Evolutionary conservation across 2,797 vertebrate genomes (phyloP), one percentile per base, ranked within the genome.

Genomic region (Dendrocincla tyrannina): DNA sequence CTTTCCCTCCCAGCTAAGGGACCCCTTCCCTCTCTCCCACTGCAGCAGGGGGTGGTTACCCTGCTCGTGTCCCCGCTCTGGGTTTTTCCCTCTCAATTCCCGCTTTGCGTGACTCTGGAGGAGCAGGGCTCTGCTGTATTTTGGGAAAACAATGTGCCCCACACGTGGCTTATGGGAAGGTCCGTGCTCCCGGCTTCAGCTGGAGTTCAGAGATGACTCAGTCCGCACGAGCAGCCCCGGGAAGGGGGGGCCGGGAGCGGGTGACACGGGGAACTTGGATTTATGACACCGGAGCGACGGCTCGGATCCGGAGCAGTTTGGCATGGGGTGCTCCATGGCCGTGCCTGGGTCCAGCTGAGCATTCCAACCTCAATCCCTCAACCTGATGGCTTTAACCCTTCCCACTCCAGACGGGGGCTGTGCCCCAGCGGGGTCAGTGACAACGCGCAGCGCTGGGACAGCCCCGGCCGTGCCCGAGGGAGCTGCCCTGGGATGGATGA

Each of bases 221-320:
- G 52, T 4, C 2, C 17, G 17, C 49, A 68, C 0, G 4, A 78
- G 22, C 32, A 73, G 85, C 44, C 73, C 60, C 2, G 1, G 32
- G 25, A n/a, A 52, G 23, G 8, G 2, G 44, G 55, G 60, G 47
- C 42, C 41, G 32, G 5, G 7, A 8, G 75, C 0, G 2, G 10
- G 25, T 27, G 69, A 17, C 56, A n/a, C 1, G 1, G 35, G 23
- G 11, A 44, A 7, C 24, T 30, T 1, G 17, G 25, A 17, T 74
- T 78, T 63, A 4, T 1, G 2, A 13, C 60, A 13, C 20, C 0
- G 0, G 18, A 23, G 66, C 2, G 3, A 59, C 1, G 2, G 58
- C 35, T 37, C 0, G 0, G 74, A 11, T 10, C 17, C 0, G 2
- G 33, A 7, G 1, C 35, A 17, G 8, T 13, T 75, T 41, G 63